Percentiles rank a stretch among this genome's conserved stretches.
phyloP scores from a whole-genome alignment of 2,888 invertebrate genomes.

The Gari tellinella region DNA sequence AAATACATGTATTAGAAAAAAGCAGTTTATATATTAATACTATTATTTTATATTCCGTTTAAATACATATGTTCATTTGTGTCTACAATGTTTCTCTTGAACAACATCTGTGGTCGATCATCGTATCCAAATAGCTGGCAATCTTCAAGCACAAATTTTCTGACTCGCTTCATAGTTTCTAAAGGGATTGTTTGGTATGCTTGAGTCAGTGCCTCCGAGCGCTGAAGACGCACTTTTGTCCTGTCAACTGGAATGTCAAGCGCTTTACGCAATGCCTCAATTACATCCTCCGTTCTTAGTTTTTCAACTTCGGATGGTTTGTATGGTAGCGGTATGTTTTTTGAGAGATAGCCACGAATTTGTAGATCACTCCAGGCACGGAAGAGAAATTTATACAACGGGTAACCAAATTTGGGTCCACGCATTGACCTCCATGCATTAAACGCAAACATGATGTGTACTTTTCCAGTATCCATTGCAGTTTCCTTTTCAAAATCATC shows the following conservation, averaged over 20 bases:
- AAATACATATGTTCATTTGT: slow-evolving; percentile 4
- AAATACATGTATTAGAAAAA: too few species aligned
- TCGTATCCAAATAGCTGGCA: slow-evolving; percentile 73
- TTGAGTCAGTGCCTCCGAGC: slow-evolving; percentile 62
- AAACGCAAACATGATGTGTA: slow-evolving; percentile 41
- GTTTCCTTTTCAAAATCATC: slow-evolving; percentile 66
- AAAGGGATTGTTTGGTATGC: slow-evolving; percentile 61
- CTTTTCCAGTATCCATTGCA: slow-evolving; percentile 40
- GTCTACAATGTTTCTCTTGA: slow-evolving; percentile 30
- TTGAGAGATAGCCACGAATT: slow-evolving; percentile 67
- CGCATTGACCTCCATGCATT: slow-evolving; percentile 31
- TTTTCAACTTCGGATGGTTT: slow-evolving; percentile 22
- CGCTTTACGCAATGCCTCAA: slow-evolving; percentile 38
- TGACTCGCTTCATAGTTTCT: slow-evolving; percentile 53
- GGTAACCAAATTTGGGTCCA: slow-evolving; percentile 58
- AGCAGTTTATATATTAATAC: too few species aligned
- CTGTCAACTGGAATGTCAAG: slow-evolving; percentile 30
- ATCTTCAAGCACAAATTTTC: slow-evolving; percentile 62
- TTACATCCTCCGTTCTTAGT: slow-evolving; percentile 36
- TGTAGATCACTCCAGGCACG: slow-evolving; percentile 70
- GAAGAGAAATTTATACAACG: slow-evolving; percentile 56
- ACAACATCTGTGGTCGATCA: slow-evolving; percentile 35
- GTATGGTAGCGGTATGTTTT: slow-evolving; percentile 58
- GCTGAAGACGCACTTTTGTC: slow-evolving; percentile 51
- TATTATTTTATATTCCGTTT: slow-evolving; percentile 10